phyloP scores from a whole-genome alignment of 2,888 invertebrate species.

The Agelastica alni region DNA sequence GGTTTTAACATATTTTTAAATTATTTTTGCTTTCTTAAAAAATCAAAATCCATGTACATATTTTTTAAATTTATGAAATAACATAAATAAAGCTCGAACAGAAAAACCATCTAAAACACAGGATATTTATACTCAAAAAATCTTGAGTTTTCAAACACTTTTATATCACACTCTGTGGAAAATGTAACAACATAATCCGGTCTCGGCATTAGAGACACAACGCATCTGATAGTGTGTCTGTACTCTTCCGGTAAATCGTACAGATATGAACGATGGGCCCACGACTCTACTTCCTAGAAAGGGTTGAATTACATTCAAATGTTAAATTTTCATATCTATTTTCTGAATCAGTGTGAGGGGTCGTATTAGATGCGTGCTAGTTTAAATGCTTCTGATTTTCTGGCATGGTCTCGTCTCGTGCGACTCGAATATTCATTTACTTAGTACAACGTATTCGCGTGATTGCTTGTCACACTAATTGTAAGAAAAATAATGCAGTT shows the following conservation, averaged over 20 bases:
- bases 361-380: constrained; percentile 27
- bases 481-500: too few relatives aligned
- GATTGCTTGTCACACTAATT: too few relatives aligned
- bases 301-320: constrained; percentile 43
- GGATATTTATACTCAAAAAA: too few relatives aligned
- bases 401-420: neutral
- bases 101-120: too few relatives aligned
- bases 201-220: constrained; percentile 13
- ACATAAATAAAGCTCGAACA: too few relatives aligned
- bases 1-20: too few relatives aligned
- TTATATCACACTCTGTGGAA: too few relatives aligned
- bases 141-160: too few relatives aligned
- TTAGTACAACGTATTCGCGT: neutral
- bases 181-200: constrained; percentile 33
- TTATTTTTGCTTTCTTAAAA: too few relatives aligned
- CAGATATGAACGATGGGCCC: constrained; percentile 31
- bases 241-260: constrained; percentile 25
- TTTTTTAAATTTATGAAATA: too few relatives aligned
- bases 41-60: too few relatives aligned
- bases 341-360: constrained; percentile 31
- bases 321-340: constrained; percentile 38
- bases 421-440: neutral
- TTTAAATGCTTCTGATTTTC: constrained; percentile 4
- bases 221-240: neutral
- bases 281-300: constrained; percentile 36